phyloP scores from a whole-genome alignment of 2,797 vertebrate genomes.

The Sebastolobus alascanus region DNA sequence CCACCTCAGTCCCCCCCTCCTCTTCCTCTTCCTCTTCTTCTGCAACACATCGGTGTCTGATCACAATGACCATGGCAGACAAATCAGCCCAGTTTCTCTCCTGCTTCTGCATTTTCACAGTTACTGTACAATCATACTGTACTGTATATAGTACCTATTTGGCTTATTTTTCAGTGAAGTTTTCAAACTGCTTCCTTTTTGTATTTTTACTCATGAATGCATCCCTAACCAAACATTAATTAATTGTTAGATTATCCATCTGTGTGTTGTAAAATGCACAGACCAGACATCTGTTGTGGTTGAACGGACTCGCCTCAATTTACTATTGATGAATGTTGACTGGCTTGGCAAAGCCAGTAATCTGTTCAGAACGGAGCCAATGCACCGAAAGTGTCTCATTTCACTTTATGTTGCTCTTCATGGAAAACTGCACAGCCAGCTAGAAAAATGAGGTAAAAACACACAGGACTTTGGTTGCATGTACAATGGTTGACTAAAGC shows the following conservation, averaged over 20 bases:
- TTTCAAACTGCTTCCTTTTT: not conserved
- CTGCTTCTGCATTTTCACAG: not conserved
- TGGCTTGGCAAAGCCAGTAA: conserved; percentile 8
- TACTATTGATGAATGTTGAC: conserved; percentile 25
- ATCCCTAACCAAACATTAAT: not conserved
- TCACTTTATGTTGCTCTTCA: conserved; percentile 22
- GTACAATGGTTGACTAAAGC: not conserved
- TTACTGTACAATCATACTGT: not conserved
- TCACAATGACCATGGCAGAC: conserved; percentile 43
- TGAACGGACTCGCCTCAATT: conserved; percentile 7
- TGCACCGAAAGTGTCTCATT: not conserved
- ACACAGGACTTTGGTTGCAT: no score
- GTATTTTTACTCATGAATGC: not conserved
- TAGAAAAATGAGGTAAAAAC: not conserved
- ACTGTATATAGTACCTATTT: not conserved
- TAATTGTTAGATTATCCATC: conserved; percentile 16
- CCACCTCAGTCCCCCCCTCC: not conserved
- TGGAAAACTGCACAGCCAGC: not conserved
- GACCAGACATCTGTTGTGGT: conserved; percentile 9
- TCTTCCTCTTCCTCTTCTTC: conserved; percentile 3
- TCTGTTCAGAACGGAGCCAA: not conserved
- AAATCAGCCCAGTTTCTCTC: conserved; percentile 22
- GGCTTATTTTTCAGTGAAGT: not conserved
- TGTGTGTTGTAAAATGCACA: conserved; percentile 17
- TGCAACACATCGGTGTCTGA: conserved; percentile 56